A percentile compares a stretch with the other conserved stretches of the same genome.
Conservation (phyloP, 2,113 vertebrate genomes). For the Telmatochromis sp. region DNA sequence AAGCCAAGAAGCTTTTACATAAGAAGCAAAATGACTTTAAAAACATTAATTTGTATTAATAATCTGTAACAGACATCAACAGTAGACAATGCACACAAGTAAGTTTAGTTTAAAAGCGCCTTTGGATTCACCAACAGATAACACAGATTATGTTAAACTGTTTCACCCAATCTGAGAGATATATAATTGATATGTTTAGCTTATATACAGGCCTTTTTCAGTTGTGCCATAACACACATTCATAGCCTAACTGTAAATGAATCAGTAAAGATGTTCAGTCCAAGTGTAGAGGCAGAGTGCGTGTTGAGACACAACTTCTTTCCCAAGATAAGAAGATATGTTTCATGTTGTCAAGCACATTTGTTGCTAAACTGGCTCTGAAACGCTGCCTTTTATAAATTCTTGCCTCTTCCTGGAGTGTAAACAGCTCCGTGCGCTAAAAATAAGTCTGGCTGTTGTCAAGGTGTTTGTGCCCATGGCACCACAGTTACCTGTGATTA, state of each 20-base stretch:
- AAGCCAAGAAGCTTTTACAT: not conserved
- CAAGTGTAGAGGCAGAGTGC: not conserved
- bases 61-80: not conserved
- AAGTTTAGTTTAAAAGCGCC: not conserved
- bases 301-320: not conserved
- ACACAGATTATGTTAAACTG: not conserved
- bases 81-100: not conserved
- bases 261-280: not conserved
- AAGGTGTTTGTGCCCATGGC: not conserved
- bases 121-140: not conserved
- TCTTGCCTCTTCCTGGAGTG: not conserved
- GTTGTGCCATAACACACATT: not conserved
- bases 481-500: not conserved
- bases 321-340: not conserved
- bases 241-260: not conserved
- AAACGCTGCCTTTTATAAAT: not conserved
- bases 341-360: not conserved
- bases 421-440: not conserved
- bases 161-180: not conserved
- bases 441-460: not conserved
- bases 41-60: not conserved
- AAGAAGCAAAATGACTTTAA: not conserved
- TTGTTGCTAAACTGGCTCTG: conserved; percentile 19
- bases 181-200: not conserved
- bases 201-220: not conserved